phyloP scores from a whole-genome alignment of 1,140 invertebrate genomes.

The Drosophila yakuba region DNA sequence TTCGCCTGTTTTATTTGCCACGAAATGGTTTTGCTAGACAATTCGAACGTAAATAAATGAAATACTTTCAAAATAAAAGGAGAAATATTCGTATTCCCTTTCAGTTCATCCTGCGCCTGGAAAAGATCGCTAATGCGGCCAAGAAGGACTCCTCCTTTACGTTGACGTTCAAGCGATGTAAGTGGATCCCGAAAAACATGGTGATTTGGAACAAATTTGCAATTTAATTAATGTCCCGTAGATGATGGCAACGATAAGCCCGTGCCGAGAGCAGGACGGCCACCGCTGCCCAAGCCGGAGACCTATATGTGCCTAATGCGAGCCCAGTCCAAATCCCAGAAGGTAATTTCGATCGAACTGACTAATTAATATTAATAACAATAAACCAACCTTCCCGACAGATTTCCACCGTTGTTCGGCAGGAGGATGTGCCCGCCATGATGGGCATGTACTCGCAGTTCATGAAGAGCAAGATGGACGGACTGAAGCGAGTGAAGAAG shows the following conservation, averaged over 20 bases:
- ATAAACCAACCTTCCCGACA: constrained; percentile 3
- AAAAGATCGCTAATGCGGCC: constrained; percentile 88
- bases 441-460: constrained; percentile 93
- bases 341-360: constrained; percentile 75
- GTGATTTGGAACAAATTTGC: constrained; percentile 5
- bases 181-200: constrained; percentile 77
- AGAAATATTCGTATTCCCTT: constrained; percentile 74
- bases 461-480: constrained; percentile 93
- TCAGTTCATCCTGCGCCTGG: constrained; percentile 88
- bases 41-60: constrained; percentile 85
- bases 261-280: constrained; percentile 87
- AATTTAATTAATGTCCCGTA: constrained; percentile 64
- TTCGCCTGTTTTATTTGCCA: constrained; percentile 49
- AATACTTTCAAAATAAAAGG: constrained; percentile 39
- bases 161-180: constrained; percentile 90
- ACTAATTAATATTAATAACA: not conserved
- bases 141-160: constrained; percentile 87
- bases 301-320: constrained; percentile 91
- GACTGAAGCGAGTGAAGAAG: constrained; percentile 93
- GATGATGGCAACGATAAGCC: constrained; percentile 91
- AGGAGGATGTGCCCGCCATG: constrained; percentile 94
- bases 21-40: constrained; percentile 88
- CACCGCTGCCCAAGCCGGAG: constrained; percentile 86
- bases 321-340: constrained; percentile 89
- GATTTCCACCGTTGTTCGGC: constrained; percentile 91